Conservation (phyloP, 2,888 invertebrate species). For the Sympetrum striolatum region DNA sequence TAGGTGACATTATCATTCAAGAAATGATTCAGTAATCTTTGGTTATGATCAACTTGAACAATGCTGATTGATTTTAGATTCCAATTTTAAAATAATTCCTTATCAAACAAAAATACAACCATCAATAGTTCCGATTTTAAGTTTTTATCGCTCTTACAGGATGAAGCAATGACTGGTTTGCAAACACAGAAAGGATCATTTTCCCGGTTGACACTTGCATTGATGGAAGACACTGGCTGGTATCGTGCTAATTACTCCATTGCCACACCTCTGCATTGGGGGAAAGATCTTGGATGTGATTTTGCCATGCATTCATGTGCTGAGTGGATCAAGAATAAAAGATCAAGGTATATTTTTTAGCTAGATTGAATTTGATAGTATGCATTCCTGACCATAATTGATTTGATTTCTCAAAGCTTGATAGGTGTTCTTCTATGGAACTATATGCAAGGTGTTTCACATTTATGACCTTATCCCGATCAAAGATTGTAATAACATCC, state of each 20-base stretch:
- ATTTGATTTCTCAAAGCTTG: no score
- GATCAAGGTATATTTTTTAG: conserved; percentile 67
- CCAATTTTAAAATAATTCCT: no score
- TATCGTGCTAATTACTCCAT: conserved; percentile 89
- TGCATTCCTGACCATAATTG: neutral
- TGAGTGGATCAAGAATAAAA: conserved; percentile 81
- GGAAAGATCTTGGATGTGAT: conserved; percentile 86
- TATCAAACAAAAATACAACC: no score
- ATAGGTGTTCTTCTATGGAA: no score
- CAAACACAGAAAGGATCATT: conserved; percentile 98
- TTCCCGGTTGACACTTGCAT: conserved; percentile 90
- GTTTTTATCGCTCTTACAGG: conserved; percentile 64
- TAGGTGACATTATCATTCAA: no score
- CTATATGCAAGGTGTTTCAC: no score
- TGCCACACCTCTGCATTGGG: conserved; percentile 91
- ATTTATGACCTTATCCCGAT: no score
- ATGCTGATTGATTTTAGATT: no score
- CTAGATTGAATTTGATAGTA: neutral
- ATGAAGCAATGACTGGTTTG: conserved; percentile 99
- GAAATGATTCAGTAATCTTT: no score
- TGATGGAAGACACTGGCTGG: conserved; percentile 99
- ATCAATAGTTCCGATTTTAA: no score
- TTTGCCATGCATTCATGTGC: conserved; percentile 96
- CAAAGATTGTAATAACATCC: no score
- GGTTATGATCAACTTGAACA: no score